Percentiles rank a stretch among this genome's conserved stretches.
Evolutionary conservation across 2,888 invertebrate genomes (phyloP).

Genomic region (Coenonympha arcania): DNA sequence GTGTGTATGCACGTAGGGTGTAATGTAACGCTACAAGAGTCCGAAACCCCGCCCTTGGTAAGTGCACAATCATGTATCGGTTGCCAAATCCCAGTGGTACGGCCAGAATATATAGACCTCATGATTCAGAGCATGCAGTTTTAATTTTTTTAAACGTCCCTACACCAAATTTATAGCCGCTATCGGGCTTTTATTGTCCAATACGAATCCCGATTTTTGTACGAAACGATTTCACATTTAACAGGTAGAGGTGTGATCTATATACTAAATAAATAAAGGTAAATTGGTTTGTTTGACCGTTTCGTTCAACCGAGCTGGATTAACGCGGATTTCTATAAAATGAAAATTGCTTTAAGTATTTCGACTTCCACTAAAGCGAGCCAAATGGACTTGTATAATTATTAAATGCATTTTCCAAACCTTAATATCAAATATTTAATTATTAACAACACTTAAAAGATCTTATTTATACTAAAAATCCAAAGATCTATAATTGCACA

Average conservation of each 20-base stretch:
- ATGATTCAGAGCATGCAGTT: constrained; percentile 60
- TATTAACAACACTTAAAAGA: too few species aligned
- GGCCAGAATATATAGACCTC: constrained; percentile 40
- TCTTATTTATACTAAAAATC: too few species aligned
- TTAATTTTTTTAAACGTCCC: constrained; percentile 59
- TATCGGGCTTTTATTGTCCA: constrained; percentile 49
- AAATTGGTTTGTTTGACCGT: constrained; percentile 16
- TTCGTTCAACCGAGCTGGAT: constrained; percentile 10
- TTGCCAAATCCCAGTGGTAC: constrained; percentile 66
- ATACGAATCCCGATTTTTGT: constrained; percentile 25
- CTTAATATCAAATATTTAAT: too few species aligned
- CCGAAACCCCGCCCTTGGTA: constrained; percentile 37
- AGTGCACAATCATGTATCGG: constrained; percentile 71
- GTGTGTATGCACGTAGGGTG: constrained; percentile 21
- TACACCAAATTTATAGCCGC: constrained; percentile 52
- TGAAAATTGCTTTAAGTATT: constrained; percentile 1
- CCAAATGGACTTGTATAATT: not conserved
- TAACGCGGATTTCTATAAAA: constrained; percentile 6
- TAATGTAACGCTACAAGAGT: constrained; percentile 26
- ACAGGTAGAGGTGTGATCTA: constrained; percentile 18
- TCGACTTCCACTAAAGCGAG: not conserved
- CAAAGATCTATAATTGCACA: too few species aligned
- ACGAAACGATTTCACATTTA: constrained; percentile 21
- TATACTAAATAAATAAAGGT: constrained; percentile 20
- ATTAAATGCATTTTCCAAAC: too few species aligned